These are phyloP conservation scores for Helicolenus hilgendorfi DNA, from an alignment of 2,797 vertebrate genomes.

Conservation along the genomic window DNA sequence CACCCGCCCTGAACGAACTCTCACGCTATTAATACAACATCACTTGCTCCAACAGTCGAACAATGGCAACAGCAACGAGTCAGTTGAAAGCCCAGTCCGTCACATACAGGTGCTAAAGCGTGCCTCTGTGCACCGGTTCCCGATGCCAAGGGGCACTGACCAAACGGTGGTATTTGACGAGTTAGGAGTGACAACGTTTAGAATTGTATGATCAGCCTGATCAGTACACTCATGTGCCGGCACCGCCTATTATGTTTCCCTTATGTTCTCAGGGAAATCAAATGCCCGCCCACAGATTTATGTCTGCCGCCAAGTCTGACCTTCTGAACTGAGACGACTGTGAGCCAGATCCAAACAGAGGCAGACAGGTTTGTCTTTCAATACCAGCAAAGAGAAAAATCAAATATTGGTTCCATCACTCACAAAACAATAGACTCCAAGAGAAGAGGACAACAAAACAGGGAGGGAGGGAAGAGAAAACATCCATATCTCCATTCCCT, in stretches of 20 bases:
- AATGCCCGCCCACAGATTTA: too few species aligned
- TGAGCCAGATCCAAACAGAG: neutral
- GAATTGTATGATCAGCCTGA: neutral
- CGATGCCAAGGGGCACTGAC: too few species aligned
- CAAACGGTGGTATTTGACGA: too few species aligned
- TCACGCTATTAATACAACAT: too few species aligned
- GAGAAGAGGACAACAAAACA: neutral
- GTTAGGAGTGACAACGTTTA: too few species aligned
- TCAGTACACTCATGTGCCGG: neutral
- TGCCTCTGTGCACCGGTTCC: too few species aligned
- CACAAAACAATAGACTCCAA: neutral
- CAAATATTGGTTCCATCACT: neutral
- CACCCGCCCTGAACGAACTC: fast-evolving
- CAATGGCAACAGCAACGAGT: too few species aligned
- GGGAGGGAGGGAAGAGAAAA: neutral
- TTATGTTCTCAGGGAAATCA: too few species aligned
- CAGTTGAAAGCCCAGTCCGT: too few species aligned
- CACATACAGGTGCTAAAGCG: too few species aligned
- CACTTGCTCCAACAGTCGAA: too few species aligned
- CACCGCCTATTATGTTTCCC: neutral
- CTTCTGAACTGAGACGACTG: neutral
- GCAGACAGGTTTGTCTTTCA: neutral
- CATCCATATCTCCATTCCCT: neutral
- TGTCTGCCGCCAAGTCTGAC: neutral
- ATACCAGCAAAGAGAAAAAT: neutral